phyloP scores from a whole-genome alignment of 2,888 invertebrate species.

The Conus canariensis region DNA sequence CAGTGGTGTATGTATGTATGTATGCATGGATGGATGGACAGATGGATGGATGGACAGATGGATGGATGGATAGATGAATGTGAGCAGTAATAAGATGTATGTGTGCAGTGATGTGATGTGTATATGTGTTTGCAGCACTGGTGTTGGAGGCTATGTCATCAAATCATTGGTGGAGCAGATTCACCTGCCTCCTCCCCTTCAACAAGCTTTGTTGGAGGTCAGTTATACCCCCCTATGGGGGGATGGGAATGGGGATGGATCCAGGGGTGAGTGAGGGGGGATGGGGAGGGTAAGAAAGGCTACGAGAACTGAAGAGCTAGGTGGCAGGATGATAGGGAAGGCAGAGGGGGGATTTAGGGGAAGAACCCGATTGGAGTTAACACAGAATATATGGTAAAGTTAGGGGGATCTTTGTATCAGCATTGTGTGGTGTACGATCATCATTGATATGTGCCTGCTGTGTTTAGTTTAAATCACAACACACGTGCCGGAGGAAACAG shows the following conservation, averaged over 20 bases:
- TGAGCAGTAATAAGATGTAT: background rate
- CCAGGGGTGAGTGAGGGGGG: background rate
- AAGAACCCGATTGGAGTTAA: too few species aligned
- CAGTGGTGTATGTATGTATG: background rate
- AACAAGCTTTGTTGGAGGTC: constrained; percentile 51
- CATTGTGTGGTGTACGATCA: too few species aligned
- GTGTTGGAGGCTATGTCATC: constrained; percentile 53
- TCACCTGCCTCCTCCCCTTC: constrained; percentile 51
- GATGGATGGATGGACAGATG: too few species aligned
- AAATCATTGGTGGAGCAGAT: constrained; percentile 52
- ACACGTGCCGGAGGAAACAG: too few species aligned
- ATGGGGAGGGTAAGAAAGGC: too few species aligned
- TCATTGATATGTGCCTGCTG: too few species aligned
- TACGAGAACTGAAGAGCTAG: too few species aligned
- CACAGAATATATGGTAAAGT: too few species aligned
- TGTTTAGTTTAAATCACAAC: too few species aligned
- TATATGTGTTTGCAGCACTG: constrained; percentile 44
- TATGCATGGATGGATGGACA: background rate
- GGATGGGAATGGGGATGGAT: background rate
- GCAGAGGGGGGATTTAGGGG: too few species aligned
- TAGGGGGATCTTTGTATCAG: too few species aligned
- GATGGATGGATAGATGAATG: background rate
- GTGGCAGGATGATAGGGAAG: too few species aligned
- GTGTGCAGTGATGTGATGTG: constrained; percentile 28
- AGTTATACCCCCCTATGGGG: background rate